A percentile compares a stretch with the other conserved stretches of the same genome.
phyloP scores from a whole-genome alignment of 2,797 vertebrate species.

The Tapera naevia region DNA sequence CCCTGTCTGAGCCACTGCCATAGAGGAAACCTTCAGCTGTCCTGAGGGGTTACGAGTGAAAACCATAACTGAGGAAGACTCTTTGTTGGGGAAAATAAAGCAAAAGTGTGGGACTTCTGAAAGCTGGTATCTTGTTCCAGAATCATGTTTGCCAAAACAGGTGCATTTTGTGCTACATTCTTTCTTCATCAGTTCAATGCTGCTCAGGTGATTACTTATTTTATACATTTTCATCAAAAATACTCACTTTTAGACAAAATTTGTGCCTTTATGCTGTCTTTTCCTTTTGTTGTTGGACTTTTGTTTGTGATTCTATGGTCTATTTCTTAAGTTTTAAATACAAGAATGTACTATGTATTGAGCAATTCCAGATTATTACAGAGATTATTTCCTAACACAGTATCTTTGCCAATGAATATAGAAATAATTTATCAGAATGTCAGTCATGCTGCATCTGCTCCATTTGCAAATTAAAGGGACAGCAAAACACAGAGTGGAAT shows the following conservation, averaged over 20 bases:
- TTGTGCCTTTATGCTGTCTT: background rate
- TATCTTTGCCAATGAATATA: conserved; percentile 11
- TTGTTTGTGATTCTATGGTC: background rate
- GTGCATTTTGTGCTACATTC: background rate
- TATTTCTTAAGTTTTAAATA: background rate
- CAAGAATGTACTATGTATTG: background rate
- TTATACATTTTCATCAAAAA: background rate
- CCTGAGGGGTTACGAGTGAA: background rate
- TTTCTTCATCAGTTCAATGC: background rate
- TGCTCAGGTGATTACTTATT: background rate
- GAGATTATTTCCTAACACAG: background rate
- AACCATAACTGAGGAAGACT: background rate
- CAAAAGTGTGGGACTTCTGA: background rate
- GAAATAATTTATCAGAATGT: conserved; percentile 2
- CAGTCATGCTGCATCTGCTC: conserved; percentile 19
- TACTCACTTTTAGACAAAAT: background rate
- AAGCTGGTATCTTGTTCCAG: background rate
- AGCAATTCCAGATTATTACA: background rate
- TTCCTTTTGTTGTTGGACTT: background rate
- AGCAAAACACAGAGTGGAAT: background rate
- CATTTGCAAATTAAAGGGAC: conserved; percentile 20
- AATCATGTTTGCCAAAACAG: background rate
- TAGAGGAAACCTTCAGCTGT: background rate
- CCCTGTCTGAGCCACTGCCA: background rate
- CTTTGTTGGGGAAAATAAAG: background rate